Evolutionary conservation across 1,140 invertebrate genomes (phyloP), one percentile per base, ranked within the genome.

Genomic region (Calliopsis andreniformis): DNA sequence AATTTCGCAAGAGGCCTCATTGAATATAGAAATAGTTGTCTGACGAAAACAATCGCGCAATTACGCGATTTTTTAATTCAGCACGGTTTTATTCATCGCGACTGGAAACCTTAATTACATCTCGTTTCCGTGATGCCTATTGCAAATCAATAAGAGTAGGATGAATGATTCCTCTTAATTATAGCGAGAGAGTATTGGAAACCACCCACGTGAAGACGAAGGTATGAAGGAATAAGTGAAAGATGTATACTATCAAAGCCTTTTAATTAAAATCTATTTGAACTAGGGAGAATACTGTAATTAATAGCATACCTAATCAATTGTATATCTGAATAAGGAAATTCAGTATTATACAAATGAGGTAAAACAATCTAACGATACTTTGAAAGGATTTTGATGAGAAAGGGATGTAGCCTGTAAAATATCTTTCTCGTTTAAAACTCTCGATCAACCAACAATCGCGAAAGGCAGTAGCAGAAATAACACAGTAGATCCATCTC

Each of bases 141-240:
- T 56, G 42, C 12, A 12, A 45, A 4, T 2, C 23, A n/a, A n/a
- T n/a, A n/a, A n/a, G n/a, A 56, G 53, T n/a, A 55, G 66, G 35
- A 45, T 43, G 51, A 0, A 16, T 3, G 51, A 58, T 28, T 56
- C 66, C n/a, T 53, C 49, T 67, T 67, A 67, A 67, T 69, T 69
- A 69, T 20, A 2, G 25, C 10, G 51, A 69, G 49, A 39, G 56
- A 39, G 51, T 30, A 55, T 69, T 69, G 18, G 43, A 43, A 30
- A 20, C 51, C 6, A 16, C 66, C 66, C 20, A 58, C 66, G 12
- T n/a, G 1, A 16, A 20, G 14, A 42, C 16, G 23, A 28, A 58
- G n/a, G 6, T 30, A 56, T 16, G 66, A 20, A 20, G 16, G 3
- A 43, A 69, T 28, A 12, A 7, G 30, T 16, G 23, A 20, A n/a